Conservation (phyloP, 2,888 invertebrate species). For the Leptogaster cylindrica region DNA sequence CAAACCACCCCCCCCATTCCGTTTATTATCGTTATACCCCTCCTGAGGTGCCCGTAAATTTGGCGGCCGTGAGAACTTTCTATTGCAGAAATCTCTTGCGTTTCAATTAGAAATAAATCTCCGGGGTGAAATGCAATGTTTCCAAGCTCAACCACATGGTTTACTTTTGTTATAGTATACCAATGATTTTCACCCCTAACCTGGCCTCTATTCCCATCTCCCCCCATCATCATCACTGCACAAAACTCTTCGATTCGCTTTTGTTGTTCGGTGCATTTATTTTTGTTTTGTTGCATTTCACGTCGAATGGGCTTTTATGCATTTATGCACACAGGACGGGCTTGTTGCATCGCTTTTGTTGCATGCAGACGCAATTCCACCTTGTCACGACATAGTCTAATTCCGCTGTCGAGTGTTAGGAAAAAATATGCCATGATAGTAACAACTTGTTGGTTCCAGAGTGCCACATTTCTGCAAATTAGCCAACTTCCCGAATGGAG, state of each 20-base stretch:
- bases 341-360: slow-evolving; percentile 44
- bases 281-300: slow-evolving; percentile 24
- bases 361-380: slow-evolving; percentile 46
- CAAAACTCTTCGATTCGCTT: not conserved
- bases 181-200: too few relatives aligned
- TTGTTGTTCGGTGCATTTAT: slow-evolving; percentile 2
- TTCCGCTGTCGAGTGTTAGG: slow-evolving; percentile 41
- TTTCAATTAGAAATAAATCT: slow-evolving; percentile 50
- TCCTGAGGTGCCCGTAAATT: not conserved
- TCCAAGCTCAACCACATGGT: not conserved
- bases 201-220: not conserved
- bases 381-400: slow-evolving; percentile 46
- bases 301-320: slow-evolving; percentile 41
- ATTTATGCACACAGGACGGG: slow-evolving; percentile 43
- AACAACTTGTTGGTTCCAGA: slow-evolving; percentile 40
- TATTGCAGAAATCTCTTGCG: slow-evolving; percentile 43
- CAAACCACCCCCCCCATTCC: not conserved
- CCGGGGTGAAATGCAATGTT: slow-evolving; percentile 8
- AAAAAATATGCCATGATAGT: slow-evolving; percentile 37
- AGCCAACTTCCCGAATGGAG: slow-evolving; percentile 35
- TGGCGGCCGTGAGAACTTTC: slow-evolving; percentile 6
- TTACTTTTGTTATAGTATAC: not conserved
- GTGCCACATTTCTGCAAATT: slow-evolving; percentile 41
- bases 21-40: too few relatives aligned
- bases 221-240: not conserved